Evolutionary conservation across 2,797 vertebrate species (phyloP), one percentile per base, ranked within the genome.

Genomic region (Sphenopsis melanotis): DNA sequence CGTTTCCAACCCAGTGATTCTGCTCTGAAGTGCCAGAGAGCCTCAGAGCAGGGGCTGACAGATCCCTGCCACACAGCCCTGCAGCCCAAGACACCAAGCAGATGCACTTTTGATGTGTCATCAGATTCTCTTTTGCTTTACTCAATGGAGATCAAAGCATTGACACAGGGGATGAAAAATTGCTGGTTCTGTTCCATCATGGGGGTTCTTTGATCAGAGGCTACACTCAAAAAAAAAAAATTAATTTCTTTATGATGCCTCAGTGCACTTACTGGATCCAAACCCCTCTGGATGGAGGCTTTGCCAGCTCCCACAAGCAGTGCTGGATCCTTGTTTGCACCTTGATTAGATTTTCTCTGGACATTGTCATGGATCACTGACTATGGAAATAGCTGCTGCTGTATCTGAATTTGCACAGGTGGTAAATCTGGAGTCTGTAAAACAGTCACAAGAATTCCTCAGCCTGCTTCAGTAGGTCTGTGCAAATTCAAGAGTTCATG

Each of bases 61-160:
- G 8, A 11, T 18, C 70, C 24, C 44, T 57, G 81, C 69, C 57
- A 63, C 41, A 5, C 57, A 47, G 71, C 49, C 77, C 95, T 94
- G 93, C 80, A 80, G 92, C 94, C 95, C 90, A 60, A 77, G 93
- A 77, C 39, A 91, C 70, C 82, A 69, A 76, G 32, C 93, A 97
- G 93, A 76, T 91, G 79, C 78, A 94, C 93, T 95, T 95, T 30
- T 96, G 93, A 95, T 97, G 94, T 95, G 89, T 56, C 93, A 80
- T 94, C 96, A 96, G 56, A 57, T 77, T 91, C 86, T 80, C 83
- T 90, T 95, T 89, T 91, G 82, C 93, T 97, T 95, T 95, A 22
- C 87, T 94, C 91, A 87, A 75, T 82, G 84, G 69, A 94, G 89
- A 97, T 97, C 97, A 97, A 95, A 96, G 96, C 84, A 41, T 49